Conservation (phyloP, 2,113 vertebrate genomes). For the Coreoperca whiteheadi region DNA sequence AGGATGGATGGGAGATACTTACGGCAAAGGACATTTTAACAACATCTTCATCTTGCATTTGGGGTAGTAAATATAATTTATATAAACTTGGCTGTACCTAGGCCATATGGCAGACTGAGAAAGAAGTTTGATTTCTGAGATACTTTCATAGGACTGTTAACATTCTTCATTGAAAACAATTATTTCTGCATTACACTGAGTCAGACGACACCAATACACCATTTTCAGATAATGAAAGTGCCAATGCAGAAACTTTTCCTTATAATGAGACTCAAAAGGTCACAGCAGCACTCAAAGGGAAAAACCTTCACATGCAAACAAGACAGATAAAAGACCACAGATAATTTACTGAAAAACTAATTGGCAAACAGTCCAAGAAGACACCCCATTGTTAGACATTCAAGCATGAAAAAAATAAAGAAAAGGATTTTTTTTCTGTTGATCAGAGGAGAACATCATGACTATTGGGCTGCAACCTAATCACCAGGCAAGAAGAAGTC, state of each 20-base stretch:
- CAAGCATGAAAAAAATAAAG: not conserved
- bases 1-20: not conserved
- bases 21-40: not conserved
- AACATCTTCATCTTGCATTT: not conserved
- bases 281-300: slow-evolving; percentile 24
- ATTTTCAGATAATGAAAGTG: slow-evolving; percentile 36
- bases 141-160: not conserved
- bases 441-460: not conserved
- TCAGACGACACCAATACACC: slow-evolving; percentile 5
- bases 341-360: slow-evolving; percentile 51
- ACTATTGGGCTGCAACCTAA: not conserved
- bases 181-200: slow-evolving; percentile 25
- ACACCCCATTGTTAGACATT: not conserved
- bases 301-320: slow-evolving; percentile 33
- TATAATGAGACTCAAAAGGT: slow-evolving; percentile 61
- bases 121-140: not conserved
- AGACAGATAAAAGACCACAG: slow-evolving; percentile 22
- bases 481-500: not conserved
- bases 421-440: not conserved
- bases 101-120: not conserved
- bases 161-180: slow-evolving; percentile 30
- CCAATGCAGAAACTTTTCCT: slow-evolving; percentile 35
- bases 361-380: slow-evolving; percentile 46
- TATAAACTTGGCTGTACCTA: not conserved
- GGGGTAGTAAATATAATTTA: not conserved